Evolutionary conservation across 2,888 invertebrate species (phyloP), one percentile per base, ranked within the genome.

Genomic region (Heliothis peltigera): DNA sequence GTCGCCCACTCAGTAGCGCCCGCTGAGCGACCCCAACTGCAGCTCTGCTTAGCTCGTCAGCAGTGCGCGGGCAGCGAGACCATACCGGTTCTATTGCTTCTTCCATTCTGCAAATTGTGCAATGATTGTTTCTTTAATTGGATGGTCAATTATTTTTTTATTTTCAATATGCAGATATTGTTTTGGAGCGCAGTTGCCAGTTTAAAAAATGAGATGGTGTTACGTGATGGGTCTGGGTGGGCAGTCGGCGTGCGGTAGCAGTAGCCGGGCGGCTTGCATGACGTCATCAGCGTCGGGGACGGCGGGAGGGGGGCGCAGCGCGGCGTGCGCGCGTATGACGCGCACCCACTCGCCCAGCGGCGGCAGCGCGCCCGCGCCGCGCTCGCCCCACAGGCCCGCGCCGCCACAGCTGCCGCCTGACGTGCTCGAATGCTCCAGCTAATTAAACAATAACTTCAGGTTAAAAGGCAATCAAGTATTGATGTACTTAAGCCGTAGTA

Each of bases 281-380:
- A 98, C 96, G 88, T 98, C 98, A 86, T 98, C 98, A 53, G 97
- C 96, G 89, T 98, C 98, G 84, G 98, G 98, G 54, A 98, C 96
- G 69, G 97, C 96, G 22, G 96, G 95, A 1, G 98, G 97, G 69
- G 97, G 97, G 7, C 98, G 96, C 85, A 98, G 96, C 74, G 97
- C 97, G 0, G 98, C 97, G 91, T 98, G 98, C 2, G 98, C 98
- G 0, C 97, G 96, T 5, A 97, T 96, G 0, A 98, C 98, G 15
- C 98, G 95, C 75, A 98, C 93, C 98, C 98, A 98, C 92, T 98
- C 98, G n/a, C 98, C 97, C 67, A 98, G 93, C 12, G 98, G 98
- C 0, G 98, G 98, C 73, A 98, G 92, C 0, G 98, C 98, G 12
- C 98, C 97, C 80, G 98, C 98, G 0, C 98, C 98, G 57, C 98